These are phyloP conservation scores for Caenorhabditis plicata DNA, from an alignment of 2,888 invertebrate species.

Conservation along the genomic window DNA sequence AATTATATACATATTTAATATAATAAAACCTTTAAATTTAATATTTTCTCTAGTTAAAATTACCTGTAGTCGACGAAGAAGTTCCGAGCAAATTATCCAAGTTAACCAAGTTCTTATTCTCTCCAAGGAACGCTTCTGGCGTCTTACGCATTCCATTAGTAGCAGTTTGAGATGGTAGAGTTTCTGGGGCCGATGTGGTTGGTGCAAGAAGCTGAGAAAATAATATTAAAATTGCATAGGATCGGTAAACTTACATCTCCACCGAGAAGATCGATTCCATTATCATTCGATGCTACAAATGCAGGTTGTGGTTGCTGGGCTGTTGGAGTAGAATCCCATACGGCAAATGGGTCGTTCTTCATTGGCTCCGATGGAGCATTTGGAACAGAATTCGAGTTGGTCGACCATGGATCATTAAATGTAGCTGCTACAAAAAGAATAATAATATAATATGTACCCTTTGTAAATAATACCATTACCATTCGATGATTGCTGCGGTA, in stretches of 20 bases:
- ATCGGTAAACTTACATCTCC: constrained; percentile 17
- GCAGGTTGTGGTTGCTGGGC: constrained; percentile 3
- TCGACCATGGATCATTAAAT: constrained; percentile 66
- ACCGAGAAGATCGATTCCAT: constrained; percentile 21
- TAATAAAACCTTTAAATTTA: constrained; percentile 1
- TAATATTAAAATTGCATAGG: background rate
- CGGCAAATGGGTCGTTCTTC: constrained; percentile 46
- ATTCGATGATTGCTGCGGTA: constrained; percentile 14
- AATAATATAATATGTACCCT: constrained; percentile 3
- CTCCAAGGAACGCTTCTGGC: constrained; percentile 91
- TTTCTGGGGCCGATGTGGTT: constrained; percentile 10
- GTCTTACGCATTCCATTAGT: constrained; percentile 73
- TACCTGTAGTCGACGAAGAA: background rate
- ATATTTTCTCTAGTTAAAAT: background rate
- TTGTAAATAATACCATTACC: background rate
- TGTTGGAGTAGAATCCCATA: constrained; percentile 37
- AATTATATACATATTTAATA: background rate
- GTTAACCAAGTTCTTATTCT: constrained; percentile 93
- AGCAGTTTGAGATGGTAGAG: background rate
- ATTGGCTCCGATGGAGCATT: background rate
- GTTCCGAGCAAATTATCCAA: constrained; percentile 87
- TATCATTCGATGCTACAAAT: too few relatives aligned
- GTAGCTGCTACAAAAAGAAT: background rate
- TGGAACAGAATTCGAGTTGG: constrained; percentile 2
- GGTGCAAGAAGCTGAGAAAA: constrained; percentile 23